Evolutionary conservation across 2,888 invertebrate species (phyloP), one percentile per base, ranked within the genome.

Genomic region (Chromoteleia sp.): DNA sequence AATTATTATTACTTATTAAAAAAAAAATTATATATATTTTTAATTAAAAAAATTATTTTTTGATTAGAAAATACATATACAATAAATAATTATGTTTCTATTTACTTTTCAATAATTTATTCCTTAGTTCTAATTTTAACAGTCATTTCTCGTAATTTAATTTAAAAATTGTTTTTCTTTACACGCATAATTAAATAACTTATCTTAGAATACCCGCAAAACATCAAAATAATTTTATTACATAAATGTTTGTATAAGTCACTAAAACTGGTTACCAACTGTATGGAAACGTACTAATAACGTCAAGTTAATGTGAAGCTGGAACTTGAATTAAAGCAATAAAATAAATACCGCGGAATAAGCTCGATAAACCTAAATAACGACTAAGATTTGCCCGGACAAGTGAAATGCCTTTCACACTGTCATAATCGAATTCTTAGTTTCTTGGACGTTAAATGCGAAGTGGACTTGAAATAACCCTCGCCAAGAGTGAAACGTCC

Each of bases 381-480:
- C 41, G 33, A 10, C 21, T 17, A 30, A 65, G 70, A 58, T 71
- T 58, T 36, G 50, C 58, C 54, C 10, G 19, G 7, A 29, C 61
- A 19, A 58, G n/a, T 63, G 63, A 77, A 63, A 65, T 48, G 58
- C 33, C 61, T 52, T 77, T 56, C 71, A 15, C 61, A 50, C 73
- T 41, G 59, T 58, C 79, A 71, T 73, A 79, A 67, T 36, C 59
- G 78, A 15, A 73, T 29, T 67, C 74, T 84, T 6, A 82, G 86
- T 87, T 87, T 87, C 84, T 86, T 84, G 85, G 70, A 82, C 84
- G 85, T 78, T 79, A 82, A 76, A 73, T 83, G 86, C 85, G 83
- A 84, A 86, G 88, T 86, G 85, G 87, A 89, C 88, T 88, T 91
- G 90, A 90, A 91, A 91, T 91, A 91, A 88, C 89, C 86, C 79